Base-by-base conservation (phyloP, 2,888 invertebrate species). In the Boloria selene region DNA sequence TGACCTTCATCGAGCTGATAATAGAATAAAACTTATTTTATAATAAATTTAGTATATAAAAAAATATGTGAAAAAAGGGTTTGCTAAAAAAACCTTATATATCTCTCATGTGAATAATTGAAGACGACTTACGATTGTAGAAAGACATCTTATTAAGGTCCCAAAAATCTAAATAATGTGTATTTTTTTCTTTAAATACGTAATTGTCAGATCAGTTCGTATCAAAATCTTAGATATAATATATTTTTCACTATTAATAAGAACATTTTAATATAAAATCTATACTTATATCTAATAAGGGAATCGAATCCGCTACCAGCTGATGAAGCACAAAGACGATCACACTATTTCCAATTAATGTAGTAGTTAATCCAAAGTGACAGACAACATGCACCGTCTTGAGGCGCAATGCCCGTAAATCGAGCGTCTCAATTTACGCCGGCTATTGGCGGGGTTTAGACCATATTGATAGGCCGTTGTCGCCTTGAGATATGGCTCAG, bases 391-490 rank as follows among this genome's bases (percentile, higher is more conserved):
- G 64, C 22, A 52, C 51, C 64, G 67, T 74, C 71, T 72, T 70
- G 68, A 69, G 65, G 51, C 47, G 56, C 72, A 70, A 26, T 63
- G 73, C 71, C 72, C 74, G 77, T 75, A 76, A 75, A 77, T 76
- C 72, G 76, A 67, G 64, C 71, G 73, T 71, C 75, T 73, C 75
- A 77, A 77, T 77, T 75, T 75, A 71, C 73, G 70, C 73, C 70
- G 65, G 67, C 72, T 70, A 73, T 72, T 72, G 71, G 31, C 31
- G 73, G 65, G 65, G 68, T 64, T 64, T 69, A 69, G 63, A 71
- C 79, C 77, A 85, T 88, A 90, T 90, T 89, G 88, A 90, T 90
- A 86, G 90, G 85, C 83, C 77, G 82, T 84, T 87, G 87, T 88
- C 87, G 83, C 79, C 81, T 76, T 86, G 88, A 89, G 85, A 84